These are phyloP conservation scores for Sorex fumeus DNA, from an alignment of 2,113 vertebrate species.

Conservation along the genomic window DNA sequence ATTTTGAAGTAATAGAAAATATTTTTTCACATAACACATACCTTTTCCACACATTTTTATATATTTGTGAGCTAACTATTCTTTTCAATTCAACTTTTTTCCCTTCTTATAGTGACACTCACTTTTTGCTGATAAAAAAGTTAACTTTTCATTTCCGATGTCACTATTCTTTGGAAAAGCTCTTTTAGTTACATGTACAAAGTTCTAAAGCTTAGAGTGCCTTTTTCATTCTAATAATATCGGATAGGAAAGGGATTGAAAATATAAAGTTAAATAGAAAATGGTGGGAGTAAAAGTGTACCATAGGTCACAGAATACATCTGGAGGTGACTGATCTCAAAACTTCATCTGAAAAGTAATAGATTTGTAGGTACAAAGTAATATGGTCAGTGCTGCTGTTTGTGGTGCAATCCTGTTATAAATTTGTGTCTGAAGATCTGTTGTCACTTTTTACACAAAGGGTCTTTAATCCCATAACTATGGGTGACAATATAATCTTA, in stretches of 20 bases:
- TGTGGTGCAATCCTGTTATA: background rate
- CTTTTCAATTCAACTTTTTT: background rate
- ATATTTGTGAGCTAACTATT: background rate
- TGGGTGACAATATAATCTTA: background rate
- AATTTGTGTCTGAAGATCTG: background rate
- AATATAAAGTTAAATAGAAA: slow-evolving; percentile 32
- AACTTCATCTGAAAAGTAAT: background rate
- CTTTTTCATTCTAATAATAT: background rate
- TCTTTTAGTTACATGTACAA: slow-evolving; percentile 1
- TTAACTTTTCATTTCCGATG: slow-evolving; percentile 17
- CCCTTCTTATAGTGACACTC: background rate
- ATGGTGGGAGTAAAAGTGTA: background rate
- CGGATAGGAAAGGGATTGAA: slow-evolving; percentile 24
- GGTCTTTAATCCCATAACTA: background rate
- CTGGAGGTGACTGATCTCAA: background rate
- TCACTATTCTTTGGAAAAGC: background rate
- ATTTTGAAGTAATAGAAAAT: background rate
- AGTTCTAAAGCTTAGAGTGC: background rate
- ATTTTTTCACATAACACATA: background rate
- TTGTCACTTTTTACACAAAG: background rate
- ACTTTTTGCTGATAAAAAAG: slow-evolving; percentile 42
- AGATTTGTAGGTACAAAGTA: background rate
- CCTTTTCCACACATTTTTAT: background rate
- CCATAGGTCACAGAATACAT: background rate
- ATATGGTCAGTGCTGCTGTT: background rate